These are phyloP conservation scores for Xiphorhynchus elegans DNA, from an alignment of 2,113 vertebrate genomes.

Conservation along the genomic window DNA sequence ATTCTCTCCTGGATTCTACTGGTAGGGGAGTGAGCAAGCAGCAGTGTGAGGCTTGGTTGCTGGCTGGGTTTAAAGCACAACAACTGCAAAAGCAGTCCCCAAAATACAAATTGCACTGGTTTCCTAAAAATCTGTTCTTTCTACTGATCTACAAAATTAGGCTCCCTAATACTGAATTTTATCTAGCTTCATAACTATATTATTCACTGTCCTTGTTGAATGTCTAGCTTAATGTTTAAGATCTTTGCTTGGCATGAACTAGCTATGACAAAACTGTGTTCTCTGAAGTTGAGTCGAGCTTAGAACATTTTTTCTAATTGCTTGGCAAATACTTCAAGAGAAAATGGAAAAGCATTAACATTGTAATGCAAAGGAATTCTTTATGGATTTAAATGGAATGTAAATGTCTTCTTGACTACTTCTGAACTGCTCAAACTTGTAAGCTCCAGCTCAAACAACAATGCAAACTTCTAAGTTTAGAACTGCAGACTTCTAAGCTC, in stretches of 20 bases:
- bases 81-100: not conserved
- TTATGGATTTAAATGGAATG: not conserved
- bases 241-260: not conserved
- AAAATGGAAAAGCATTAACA: not conserved
- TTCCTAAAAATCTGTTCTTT: not conserved
- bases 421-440: not conserved
- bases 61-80: not conserved
- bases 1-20: not conserved
- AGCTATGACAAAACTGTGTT: not conserved
- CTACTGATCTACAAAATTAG: not conserved
- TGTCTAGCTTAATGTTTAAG: not conserved
- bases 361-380: not conserved
- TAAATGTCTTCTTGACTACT: not conserved
- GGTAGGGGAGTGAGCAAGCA: fast-evolving
- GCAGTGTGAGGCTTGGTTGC: not conserved
- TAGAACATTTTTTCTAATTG: not conserved
- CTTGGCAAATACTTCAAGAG: not conserved
- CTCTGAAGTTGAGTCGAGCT: not conserved
- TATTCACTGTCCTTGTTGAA: not conserved
- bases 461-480: not conserved
- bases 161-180: not conserved
- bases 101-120: not conserved
- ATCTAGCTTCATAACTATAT: not conserved
- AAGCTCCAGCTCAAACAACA: not conserved
- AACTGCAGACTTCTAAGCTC: not conserved